Evolutionary conservation across 2,113 vertebrate species (phyloP).

Genomic region (Gymnorhina tibicen): DNA sequence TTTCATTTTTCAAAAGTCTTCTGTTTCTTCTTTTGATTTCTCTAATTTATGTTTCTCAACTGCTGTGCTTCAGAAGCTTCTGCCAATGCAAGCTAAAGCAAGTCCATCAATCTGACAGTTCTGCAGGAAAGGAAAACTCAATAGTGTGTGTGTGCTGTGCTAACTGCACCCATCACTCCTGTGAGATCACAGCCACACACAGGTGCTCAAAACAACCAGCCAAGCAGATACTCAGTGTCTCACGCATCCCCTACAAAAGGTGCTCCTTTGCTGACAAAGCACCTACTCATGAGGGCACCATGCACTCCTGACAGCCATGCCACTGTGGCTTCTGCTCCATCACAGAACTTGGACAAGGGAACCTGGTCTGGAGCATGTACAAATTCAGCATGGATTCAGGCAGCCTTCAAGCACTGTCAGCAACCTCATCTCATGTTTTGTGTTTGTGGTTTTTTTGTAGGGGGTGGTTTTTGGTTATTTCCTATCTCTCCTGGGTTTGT

Average conservation of each 20-base stretch:
- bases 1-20: background rate
- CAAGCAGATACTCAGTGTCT: background rate
- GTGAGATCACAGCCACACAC: background rate
- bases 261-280: background rate
- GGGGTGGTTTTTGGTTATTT: background rate
- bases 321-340: background rate
- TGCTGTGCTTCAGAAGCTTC: background rate
- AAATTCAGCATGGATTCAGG: background rate
- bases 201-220: background rate
- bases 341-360: background rate
- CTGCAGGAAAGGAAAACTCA: background rate
- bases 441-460: background rate
- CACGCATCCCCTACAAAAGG: background rate
- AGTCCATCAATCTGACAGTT: background rate
- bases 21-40: background rate
- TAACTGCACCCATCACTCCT: background rate
- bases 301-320: background rate
- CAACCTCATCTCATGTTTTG: background rate
- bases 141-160: rapidly evolving
- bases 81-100: background rate
- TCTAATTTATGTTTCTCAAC: background rate
- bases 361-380: rapidly evolving
- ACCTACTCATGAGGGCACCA: background rate
- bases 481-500: background rate
- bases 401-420: background rate